Evolutionary conservation across 2,113 vertebrate genomes (phyloP), one percentile per base, ranked within the genome.

Genomic region (Vimba vimba): DNA sequence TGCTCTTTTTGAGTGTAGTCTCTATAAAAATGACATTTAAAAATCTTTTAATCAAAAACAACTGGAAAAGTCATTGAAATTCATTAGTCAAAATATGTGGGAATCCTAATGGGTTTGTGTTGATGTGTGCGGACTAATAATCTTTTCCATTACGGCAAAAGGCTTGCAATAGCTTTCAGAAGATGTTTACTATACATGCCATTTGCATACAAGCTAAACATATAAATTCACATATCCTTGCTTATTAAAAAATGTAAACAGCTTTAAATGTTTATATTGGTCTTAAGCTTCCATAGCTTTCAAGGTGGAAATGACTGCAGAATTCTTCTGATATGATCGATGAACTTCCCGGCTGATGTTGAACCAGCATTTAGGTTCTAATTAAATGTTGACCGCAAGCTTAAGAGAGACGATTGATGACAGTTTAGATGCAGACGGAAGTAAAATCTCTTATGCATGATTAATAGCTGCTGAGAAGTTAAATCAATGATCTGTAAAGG

Each of bases 271-370:
- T 8, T 57, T 57, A 7, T 21, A 21, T 57, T 21, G 6, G 19
- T 57, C 19, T 57, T 23, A 23, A 23, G 2, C 19, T 57, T 23
- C 55, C 19, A 57, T 57, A 57, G 55, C 55, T 57, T 71, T 10
- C 2, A 90, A 59, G 5, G 75, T 79, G 9, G 10, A 23, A 21
- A 19, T 30, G 77, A 69, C 43, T 36, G 9, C 4, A 81, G 68
- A 55, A 15, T 73, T 33, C 79, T 86, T 87, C 87, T 75, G 73
- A 71, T 73, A 87, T 79, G 8, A 23, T 76, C 47, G 83, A 87
- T 81, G 79, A 90, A 82, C 87, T 89, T 86, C 79, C 60, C 17
- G 0, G 47, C 50, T 79, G 76, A 79, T 84, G 80, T 89, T 52
- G 81, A 71, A 71, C 25, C 3, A 76, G 71, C 66, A 68, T 86